Base-by-base conservation (phyloP, 2,797 vertebrate genomes). In the Synanceia verrucosa region DNA sequence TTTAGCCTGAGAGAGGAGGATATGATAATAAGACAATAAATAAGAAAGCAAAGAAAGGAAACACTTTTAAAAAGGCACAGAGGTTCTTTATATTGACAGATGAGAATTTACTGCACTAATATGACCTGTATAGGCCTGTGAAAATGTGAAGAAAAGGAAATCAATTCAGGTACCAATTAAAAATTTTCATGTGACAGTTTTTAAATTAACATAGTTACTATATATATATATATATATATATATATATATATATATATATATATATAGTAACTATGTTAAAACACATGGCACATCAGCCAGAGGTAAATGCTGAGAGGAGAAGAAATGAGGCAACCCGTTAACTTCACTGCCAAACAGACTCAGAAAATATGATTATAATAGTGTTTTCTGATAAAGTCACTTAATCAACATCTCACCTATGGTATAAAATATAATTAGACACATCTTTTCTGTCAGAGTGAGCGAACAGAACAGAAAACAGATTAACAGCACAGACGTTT, bases 1-100 rank as follows among this genome's bases (percentile, higher is more conserved):
- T 76, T 85, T 84, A 14, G 91, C 94, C 97, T 98, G 76, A 47
- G 18, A 79, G 62, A 56, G 29, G 61, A 14, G 29, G 50, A 46
- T 11, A 70, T 44, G 12, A 48, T 9, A 23, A n/a, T 18, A 13
- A 31, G 23, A 43, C 28, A 39, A 37, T 26, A 29, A 36, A 34
- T 6, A 58, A 31, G 16, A 8, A 8, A 6, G 26, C 2, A 14
- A 39, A 31, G 9, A 39, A 43, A 51, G 1, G 14, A 62, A 33
- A 59, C 18, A 47, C 11, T 41, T 72, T n/a, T n/a, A n/a, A n/a
- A n/a, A n/a, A n/a, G 19, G 28, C 39, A 24, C 5, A n/a, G 11
- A 57, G 6, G 29, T 65, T 65, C 18, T 59, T 74, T 39, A 51
- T 34, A 53, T 16, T 31, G 23, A 36, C 29, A 36, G 4, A 53